These are phyloP conservation scores for Catharus minimus DNA, from an alignment of 2,113 vertebrate genomes.

Conservation along the genomic window DNA sequence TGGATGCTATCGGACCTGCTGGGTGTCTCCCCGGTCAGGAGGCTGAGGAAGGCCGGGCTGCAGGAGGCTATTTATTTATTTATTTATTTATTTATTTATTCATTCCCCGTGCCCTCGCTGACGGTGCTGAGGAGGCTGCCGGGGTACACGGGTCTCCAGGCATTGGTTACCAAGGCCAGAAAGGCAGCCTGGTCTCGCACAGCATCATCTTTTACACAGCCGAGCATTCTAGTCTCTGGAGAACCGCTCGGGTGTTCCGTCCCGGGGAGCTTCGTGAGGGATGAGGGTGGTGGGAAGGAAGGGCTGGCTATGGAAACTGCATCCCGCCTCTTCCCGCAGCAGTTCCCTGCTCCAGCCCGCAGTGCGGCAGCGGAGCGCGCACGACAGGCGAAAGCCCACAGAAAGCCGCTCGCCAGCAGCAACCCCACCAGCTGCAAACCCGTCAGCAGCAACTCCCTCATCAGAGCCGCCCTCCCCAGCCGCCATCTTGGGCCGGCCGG, in stretches of 20 bases:
- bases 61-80: not conserved
- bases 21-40: no score
- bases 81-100: not conserved
- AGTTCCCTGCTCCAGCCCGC: not conserved
- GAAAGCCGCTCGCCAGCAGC: accelerated
- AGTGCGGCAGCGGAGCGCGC: accelerated
- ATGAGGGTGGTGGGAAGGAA: not conserved
- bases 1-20: accelerated
- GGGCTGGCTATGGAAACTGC: not conserved
- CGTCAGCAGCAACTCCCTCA: accelerated
- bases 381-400: accelerated
- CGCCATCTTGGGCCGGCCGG: not conserved
- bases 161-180: accelerated
- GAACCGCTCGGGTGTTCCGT: accelerated
- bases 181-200: not conserved
- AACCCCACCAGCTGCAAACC: no score
- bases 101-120: no score
- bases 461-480: accelerated
- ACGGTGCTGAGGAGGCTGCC: not conserved
- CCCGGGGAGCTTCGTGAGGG: accelerated
- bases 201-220: no score
- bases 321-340: not conserved
- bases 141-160: not conserved
- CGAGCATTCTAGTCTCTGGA: not conserved
- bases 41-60: no score